phyloP scores from a whole-genome alignment of 2,797 vertebrate genomes.

The Muscicapa comitata region DNA sequence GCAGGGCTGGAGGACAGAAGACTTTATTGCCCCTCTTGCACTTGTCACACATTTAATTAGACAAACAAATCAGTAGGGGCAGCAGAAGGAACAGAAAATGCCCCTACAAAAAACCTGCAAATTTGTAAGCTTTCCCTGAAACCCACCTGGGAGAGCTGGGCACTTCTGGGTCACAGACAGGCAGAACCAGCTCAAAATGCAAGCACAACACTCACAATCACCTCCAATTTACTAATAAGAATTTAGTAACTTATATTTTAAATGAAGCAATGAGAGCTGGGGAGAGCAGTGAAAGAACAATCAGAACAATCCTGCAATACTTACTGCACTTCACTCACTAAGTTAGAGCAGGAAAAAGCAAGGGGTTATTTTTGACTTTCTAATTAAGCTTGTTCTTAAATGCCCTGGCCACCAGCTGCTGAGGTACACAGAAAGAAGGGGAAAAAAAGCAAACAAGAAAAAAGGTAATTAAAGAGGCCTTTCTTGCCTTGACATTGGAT shows the following conservation, averaged over 20 bases:
- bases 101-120: neutral
- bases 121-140: neutral
- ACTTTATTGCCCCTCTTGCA: neutral
- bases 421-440: neutral
- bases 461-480: conserved; percentile 21
- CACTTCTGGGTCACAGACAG: neutral
- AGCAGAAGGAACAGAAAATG: neutral
- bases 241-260: neutral
- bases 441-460: neutral
- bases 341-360: neutral
- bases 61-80: neutral
- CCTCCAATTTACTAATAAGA: neutral
- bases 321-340: neutral
- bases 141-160: neutral
- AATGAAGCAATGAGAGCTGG: neutral
- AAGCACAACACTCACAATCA: neutral
- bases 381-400: conserved; percentile 32
- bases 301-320: neutral
- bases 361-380: conserved; percentile 16
- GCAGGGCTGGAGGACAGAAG: neutral
- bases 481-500: conserved; percentile 64
- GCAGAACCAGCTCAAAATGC: neutral
- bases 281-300: neutral
- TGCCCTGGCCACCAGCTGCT: conserved; percentile 34
- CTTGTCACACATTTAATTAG: neutral